Percentiles rank a stretch among this genome's conserved stretches.
Conservation (phyloP, 2,797 vertebrate genomes). For the Odontamblyopus rebecca region DNA sequence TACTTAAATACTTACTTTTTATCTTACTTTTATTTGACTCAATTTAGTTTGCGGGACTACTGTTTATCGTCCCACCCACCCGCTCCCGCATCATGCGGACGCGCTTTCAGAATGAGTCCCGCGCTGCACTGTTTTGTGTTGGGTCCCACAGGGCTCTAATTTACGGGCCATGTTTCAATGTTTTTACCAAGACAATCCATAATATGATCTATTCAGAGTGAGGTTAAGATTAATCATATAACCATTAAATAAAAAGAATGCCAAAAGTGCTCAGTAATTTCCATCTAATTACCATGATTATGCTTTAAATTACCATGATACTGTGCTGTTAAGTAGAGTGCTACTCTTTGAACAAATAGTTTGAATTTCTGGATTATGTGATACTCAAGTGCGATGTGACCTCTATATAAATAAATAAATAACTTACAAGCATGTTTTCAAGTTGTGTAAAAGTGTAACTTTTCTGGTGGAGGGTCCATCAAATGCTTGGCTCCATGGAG, state of each 20-base stretch:
- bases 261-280: not conserved
- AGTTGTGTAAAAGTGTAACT: too few species aligned
- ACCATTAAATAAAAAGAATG: not conserved
- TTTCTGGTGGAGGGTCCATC: too few species aligned
- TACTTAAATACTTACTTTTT: too few species aligned
- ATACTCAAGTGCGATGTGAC: not conserved
- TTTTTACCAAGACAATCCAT: not conserved
- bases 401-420: not conserved
- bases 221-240: not conserved
- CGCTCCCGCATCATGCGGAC: too few species aligned
- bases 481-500: too few species aligned
- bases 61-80: too few species aligned
- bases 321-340: not conserved
- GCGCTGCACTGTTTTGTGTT: too few species aligned
- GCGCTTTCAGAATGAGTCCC: too few species aligned
- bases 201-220: not conserved
- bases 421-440: too few species aligned
- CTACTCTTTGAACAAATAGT: not conserved
- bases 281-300: not conserved
- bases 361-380: not conserved
- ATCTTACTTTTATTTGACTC: too few species aligned
- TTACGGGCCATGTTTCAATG: not conserved
- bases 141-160: too few species aligned
- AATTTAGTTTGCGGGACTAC: too few species aligned
- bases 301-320: not conserved